phyloP scores from a whole-genome alignment of 92 coral and sea anemone genomes.

The Umimayanthus chanpuru region DNA sequence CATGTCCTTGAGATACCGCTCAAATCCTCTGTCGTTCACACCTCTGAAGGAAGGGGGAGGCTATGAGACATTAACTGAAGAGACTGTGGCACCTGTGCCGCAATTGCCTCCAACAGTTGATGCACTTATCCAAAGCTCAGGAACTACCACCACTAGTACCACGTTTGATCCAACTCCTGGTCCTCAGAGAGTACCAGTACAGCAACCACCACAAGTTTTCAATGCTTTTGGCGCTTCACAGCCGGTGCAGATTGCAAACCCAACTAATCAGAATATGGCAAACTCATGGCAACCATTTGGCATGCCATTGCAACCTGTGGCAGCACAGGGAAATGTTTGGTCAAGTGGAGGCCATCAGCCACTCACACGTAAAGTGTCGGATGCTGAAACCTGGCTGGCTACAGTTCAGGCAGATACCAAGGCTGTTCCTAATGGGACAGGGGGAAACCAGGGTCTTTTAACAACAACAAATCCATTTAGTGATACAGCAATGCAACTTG shows the following conservation, averaged over 20 bases:
- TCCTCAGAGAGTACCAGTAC: conserved; percentile 6
- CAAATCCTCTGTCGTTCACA: conserved; percentile 88
- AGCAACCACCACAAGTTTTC: conserved; percentile 23
- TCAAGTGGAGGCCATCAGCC: conserved; percentile 47
- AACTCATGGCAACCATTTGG: conserved; percentile 59
- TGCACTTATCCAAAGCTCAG: conserved; percentile 57
- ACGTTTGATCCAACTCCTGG: conserved; percentile 45
- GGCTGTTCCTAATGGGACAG: conserved; percentile 40
- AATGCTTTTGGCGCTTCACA: conserved; percentile 50
- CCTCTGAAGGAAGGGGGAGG: conserved; percentile 83
- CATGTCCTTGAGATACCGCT: conserved; percentile 93
- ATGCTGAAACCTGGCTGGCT: conserved; percentile 89
- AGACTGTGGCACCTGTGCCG: conserved; percentile 69
- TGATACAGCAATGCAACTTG: conserved; percentile 61
- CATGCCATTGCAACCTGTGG: conserved; percentile 40
- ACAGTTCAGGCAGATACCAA: conserved; percentile 66
- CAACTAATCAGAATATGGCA: conserved; percentile 43
- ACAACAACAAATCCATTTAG: conserved; percentile 83
- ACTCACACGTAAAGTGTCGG: conserved; percentile 52
- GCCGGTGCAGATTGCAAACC: conserved; percentile 44
- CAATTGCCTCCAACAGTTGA: conserved; percentile 84
- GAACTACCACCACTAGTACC: conserved; percentile 30
- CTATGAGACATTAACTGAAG: conserved; percentile 89
- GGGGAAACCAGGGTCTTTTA: conserved; percentile 72
- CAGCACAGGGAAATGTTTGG: conserved; percentile 44